Evolutionary conservation across 2,888 invertebrate species (phyloP).

Genomic region (Cynaeus angustus): DNA sequence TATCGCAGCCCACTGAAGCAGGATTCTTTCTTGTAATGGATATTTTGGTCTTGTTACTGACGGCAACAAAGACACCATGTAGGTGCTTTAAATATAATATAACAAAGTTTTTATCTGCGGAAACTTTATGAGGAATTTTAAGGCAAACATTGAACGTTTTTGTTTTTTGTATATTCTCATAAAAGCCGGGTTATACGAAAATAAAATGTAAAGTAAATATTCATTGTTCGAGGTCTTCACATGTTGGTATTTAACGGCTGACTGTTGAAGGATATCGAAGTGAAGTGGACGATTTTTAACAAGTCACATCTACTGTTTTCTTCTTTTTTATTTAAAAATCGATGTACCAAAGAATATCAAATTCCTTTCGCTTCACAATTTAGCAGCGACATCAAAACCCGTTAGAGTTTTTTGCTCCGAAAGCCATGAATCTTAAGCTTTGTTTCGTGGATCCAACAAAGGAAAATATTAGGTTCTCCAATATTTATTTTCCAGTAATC

Average conservation of each 20-base stretch:
- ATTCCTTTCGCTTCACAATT: background rate
- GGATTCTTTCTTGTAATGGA: constrained; percentile 12
- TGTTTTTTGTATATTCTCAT: too few relatives aligned
- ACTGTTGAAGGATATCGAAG: too few relatives aligned
- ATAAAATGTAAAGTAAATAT: too few relatives aligned
- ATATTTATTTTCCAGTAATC: constrained; percentile 4
- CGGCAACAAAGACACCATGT: constrained; percentile 8
- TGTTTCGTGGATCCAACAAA: constrained; percentile 8
- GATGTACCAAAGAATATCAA: background rate
- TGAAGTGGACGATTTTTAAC: too few relatives aligned
- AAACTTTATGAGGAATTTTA: background rate
- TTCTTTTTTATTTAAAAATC: too few relatives aligned
- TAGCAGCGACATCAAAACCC: background rate
- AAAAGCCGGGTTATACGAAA: too few relatives aligned
- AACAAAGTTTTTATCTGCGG: background rate
- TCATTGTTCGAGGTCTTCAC: too few relatives aligned
- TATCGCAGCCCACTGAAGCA: constrained; percentile 13
- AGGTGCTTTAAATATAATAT: constrained; percentile 7
- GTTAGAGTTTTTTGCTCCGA: constrained; percentile 3
- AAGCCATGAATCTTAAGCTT: constrained; percentile 1
- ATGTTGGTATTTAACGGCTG: too few relatives aligned
- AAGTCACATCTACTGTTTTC: too few relatives aligned
- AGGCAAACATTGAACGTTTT: background rate
- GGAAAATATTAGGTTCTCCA: background rate
- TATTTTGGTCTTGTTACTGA: constrained; percentile 12